These are phyloP conservation scores for Parotia lawesii DNA, from an alignment of 2,113 vertebrate species.

Conservation along the genomic window DNA sequence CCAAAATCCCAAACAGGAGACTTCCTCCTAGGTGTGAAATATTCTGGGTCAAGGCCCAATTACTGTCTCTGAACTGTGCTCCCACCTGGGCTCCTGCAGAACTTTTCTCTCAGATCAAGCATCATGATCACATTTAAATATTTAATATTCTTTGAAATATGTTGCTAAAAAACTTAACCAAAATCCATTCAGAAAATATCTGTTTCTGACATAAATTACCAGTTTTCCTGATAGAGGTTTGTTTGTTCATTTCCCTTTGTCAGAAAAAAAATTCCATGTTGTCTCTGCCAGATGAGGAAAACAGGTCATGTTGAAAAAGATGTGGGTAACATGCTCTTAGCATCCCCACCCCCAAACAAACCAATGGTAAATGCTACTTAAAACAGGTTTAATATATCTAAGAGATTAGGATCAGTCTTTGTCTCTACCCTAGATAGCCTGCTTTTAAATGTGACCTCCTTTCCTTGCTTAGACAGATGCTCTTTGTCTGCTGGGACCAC, in stretches of 20 bases:
- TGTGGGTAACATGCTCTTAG: not conserved
- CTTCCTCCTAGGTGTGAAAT: not conserved
- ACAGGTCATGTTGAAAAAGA: not conserved
- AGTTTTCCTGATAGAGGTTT: not conserved
- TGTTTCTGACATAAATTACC: not conserved
- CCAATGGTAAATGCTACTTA: not conserved
- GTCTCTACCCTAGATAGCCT: not conserved
- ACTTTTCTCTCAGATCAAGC: not conserved
- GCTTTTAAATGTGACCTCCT: conserved; percentile 44
- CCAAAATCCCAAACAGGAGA: not conserved
- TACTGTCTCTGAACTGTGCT: not conserved
- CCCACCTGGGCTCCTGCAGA: not conserved
- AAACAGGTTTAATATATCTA: conserved; percentile 5
- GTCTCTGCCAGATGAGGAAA: not conserved
- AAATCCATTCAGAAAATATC: not conserved
- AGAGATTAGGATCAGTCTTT: conserved; percentile 22
- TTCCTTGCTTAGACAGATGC: conserved; percentile 29
- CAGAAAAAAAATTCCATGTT: not conserved
- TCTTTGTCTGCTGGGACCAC: conserved; percentile 33
- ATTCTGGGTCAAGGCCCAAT: not conserved
- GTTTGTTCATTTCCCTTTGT: not conserved
- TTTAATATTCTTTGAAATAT: not conserved
- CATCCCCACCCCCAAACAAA: not conserved
- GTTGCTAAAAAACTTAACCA: not conserved
- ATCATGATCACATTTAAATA: not conserved